Conservation (phyloP, 2,888 invertebrate genomes). For the Parnassius apollo region DNA sequence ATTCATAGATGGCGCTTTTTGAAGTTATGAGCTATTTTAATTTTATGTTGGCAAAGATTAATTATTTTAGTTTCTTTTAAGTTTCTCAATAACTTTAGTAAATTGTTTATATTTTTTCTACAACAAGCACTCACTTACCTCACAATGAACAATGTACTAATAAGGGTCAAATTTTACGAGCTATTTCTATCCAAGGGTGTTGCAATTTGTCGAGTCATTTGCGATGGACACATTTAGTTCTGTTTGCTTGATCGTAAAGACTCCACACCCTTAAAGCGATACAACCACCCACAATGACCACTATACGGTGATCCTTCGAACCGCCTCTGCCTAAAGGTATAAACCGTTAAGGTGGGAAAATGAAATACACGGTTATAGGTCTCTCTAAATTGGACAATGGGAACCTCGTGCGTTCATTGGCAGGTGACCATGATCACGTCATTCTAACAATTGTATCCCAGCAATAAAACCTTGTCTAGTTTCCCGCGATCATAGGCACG, state of each 20-base stretch:
- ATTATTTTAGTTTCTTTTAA: too few relatives aligned
- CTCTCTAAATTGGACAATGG: constrained; percentile 45
- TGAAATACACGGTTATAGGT: constrained; percentile 32
- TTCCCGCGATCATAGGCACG: constrained; percentile 45
- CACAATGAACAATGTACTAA: constrained; percentile 44
- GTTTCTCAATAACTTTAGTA: neutral
- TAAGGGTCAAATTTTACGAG: constrained; percentile 58
- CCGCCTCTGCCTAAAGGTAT: constrained; percentile 30
- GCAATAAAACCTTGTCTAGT: constrained; percentile 63
- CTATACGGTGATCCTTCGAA: constrained; percentile 40
- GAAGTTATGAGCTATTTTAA: neutral
- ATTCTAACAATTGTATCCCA: constrained; percentile 61
- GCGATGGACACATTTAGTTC: constrained; percentile 59
- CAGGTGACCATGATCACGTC: constrained; percentile 66
- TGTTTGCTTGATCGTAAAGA: constrained; percentile 73
- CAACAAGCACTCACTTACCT: constrained; percentile 40
- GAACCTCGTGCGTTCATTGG: constrained; percentile 55
- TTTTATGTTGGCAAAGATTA: too few relatives aligned
- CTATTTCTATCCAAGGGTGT: constrained; percentile 59
- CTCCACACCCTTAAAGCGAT: constrained; percentile 60
- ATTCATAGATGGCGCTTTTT: too few relatives aligned
- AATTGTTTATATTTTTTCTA: neutral
- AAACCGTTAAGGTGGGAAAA: constrained; percentile 25
- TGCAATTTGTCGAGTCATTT: constrained; percentile 72
- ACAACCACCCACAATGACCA: constrained; percentile 48